phyloP scores from a whole-genome alignment of 2,113 vertebrate species.

The Bucco capensis region DNA sequence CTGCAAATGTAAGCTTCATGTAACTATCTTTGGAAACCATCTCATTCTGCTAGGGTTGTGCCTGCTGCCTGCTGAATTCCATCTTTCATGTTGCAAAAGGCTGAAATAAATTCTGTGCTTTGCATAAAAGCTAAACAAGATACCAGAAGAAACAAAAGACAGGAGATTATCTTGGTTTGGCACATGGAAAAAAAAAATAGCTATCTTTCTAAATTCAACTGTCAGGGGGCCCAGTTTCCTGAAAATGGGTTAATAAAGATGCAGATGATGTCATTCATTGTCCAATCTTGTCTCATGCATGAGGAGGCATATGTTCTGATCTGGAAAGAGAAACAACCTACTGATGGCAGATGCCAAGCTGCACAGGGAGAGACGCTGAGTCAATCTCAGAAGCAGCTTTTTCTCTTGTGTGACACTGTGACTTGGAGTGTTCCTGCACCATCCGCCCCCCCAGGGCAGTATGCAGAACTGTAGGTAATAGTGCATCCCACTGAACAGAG shows the following conservation, averaged over 20 bases:
- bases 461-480: not conserved
- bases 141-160: not conserved
- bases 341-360: not conserved
- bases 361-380: not conserved
- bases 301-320: not conserved
- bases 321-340: not conserved
- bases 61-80: not conserved
- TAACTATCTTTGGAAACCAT: slow-evolving; percentile 55
- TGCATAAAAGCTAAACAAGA: not conserved
- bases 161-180: not conserved
- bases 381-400: not conserved
- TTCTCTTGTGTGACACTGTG: not conserved
- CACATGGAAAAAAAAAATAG: not conserved
- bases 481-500: not conserved
- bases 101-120: slow-evolving; percentile 4
- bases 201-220: not conserved
- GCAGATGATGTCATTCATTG: slow-evolving; percentile 14
- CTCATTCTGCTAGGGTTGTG: not conserved
- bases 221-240: not conserved
- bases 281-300: not conserved
- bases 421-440: not conserved
- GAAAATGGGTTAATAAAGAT: slow-evolving; percentile 7
- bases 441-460: not conserved
- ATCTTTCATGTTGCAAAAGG: not conserved
- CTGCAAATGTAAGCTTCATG: slow-evolving; percentile 20